phyloP scores from a whole-genome alignment of 2,113 vertebrate genomes.

The Thryonomys swinderianus region DNA sequence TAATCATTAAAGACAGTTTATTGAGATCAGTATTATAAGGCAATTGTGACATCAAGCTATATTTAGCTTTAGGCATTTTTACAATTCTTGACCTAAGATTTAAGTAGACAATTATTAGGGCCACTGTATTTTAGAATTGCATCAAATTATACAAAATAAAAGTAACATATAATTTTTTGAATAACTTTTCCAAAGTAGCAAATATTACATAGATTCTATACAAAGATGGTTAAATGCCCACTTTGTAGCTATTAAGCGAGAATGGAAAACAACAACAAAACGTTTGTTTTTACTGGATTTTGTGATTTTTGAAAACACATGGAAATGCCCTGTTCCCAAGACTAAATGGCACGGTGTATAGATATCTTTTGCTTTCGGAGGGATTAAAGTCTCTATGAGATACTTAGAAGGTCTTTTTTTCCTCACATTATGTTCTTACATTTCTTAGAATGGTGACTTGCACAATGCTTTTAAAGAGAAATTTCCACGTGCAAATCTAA shows the following conservation, averaged over 20 bases:
- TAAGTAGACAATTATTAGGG: slow-evolving; percentile 43
- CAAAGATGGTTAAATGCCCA: slow-evolving; percentile 34
- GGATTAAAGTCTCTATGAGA: slow-evolving; percentile 1
- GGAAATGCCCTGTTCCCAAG: not conserved
- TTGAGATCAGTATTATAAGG: slow-evolving; percentile 49
- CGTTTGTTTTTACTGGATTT: not conserved
- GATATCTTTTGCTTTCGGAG: not conserved
- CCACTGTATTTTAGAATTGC: slow-evolving; percentile 32
- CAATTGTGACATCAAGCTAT: slow-evolving; percentile 29
- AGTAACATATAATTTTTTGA: slow-evolving; percentile 24
- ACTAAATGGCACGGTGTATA: not conserved
- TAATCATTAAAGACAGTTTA: slow-evolving; percentile 52
- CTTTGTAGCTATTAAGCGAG: not conserved
- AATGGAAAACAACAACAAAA: slow-evolving; percentile 34
- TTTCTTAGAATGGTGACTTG: slow-evolving; percentile 50
- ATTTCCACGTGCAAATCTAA: not conserved
- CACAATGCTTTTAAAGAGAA: not conserved
- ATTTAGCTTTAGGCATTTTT: not conserved
- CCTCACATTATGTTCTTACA: not conserved
- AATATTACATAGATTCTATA: not conserved
- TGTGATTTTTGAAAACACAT: not conserved
- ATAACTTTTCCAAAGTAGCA: slow-evolving; percentile 23
- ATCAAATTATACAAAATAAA: slow-evolving; percentile 33
- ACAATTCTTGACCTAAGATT: slow-evolving; percentile 52
- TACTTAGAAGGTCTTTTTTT: not conserved